Percentiles rank a stretch among this genome's conserved stretches.
These are phyloP conservation scores for Acrocephalus scirpaceus DNA, from an alignment of 2,797 vertebrate genomes.

Conservation along the genomic window DNA sequence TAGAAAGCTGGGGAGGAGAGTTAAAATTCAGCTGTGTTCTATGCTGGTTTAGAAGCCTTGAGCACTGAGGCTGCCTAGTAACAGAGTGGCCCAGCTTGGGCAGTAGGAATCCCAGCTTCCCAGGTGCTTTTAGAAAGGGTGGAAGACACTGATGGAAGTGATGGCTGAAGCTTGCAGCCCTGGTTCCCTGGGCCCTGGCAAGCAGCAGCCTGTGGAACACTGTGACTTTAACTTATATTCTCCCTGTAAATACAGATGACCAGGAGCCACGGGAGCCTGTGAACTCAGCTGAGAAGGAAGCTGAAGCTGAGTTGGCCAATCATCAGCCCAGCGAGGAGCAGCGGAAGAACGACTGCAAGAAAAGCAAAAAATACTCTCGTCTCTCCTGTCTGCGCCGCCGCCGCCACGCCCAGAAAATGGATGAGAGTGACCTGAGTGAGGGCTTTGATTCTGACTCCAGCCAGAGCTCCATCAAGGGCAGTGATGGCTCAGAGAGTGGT, in stretches of 20 bases:
- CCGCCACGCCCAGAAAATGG: constrained; percentile 85
- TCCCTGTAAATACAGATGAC: constrained; percentile 78
- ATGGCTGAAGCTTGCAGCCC: not conserved
- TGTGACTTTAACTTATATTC: not conserved
- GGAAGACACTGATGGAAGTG: not conserved
- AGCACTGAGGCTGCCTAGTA: not conserved
- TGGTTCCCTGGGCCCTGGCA: not conserved
- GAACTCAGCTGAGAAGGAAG: constrained; percentile 76
- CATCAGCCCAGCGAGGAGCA: constrained; percentile 59
- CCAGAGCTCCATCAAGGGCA: constrained; percentile 75
- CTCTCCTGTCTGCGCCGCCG: constrained; percentile 90
- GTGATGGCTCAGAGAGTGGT: constrained; percentile 84
- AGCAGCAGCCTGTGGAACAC: not conserved
- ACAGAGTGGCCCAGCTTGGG: not conserved
- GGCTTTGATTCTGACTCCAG: constrained; percentile 89
- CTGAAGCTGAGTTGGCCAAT: constrained; percentile 1
- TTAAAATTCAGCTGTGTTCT: not conserved
- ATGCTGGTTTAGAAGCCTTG: not conserved
- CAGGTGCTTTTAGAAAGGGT: not conserved
- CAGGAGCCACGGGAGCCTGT: constrained; percentile 77
- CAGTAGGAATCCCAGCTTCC: not conserved
- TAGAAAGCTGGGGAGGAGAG: not conserved
- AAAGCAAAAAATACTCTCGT: constrained; percentile 88
- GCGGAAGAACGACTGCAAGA: constrained; percentile 74
- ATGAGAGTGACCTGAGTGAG: constrained; percentile 96